These are phyloP conservation scores for Sinohyriopsis cumingii DNA, from an alignment of 2,888 invertebrate species.

Conservation along the genomic window DNA sequence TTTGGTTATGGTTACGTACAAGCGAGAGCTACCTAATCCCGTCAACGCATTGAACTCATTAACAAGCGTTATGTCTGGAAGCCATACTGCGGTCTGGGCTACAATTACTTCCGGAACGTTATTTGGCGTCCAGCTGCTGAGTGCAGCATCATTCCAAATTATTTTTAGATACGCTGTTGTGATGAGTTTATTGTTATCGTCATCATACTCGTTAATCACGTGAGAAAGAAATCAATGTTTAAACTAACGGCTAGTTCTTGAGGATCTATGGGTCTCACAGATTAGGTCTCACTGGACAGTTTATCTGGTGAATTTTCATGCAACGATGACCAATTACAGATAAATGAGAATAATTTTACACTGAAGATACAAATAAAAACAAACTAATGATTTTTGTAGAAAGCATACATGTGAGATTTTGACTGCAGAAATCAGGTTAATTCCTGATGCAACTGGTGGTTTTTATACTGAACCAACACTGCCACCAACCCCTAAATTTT, in stretches of 20 bases:
- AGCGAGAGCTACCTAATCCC: constrained; percentile 34
- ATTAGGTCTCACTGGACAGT: no score
- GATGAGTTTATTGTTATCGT: constrained; percentile 22
- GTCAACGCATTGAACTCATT: constrained; percentile 38
- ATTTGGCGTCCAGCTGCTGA: constrained; percentile 17
- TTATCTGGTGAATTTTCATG: no score
- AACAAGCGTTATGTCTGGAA: constrained; percentile 35
- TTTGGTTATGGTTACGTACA: constrained; percentile 18
- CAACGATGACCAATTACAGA: no score
- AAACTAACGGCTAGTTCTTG: constrained; percentile 13
- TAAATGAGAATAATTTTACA: no score
- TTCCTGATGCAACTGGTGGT: no score
- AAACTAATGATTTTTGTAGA: no score
- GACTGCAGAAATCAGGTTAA: no score
- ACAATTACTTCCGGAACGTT: constrained; percentile 18
- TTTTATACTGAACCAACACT: no score
- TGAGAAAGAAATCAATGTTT: constrained; percentile 24
- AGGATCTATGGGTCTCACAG: no score
- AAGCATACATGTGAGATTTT: no score
- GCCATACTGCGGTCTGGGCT: constrained; percentile 27
- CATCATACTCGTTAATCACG: constrained; percentile 30
- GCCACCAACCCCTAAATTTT: no score
- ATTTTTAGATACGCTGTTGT: constrained; percentile 28
- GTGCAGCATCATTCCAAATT: constrained; percentile 26
- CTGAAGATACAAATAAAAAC: no score